Base-by-base conservation (phyloP, 2,888 invertebrate species). In the Eudemis profundana region DNA sequence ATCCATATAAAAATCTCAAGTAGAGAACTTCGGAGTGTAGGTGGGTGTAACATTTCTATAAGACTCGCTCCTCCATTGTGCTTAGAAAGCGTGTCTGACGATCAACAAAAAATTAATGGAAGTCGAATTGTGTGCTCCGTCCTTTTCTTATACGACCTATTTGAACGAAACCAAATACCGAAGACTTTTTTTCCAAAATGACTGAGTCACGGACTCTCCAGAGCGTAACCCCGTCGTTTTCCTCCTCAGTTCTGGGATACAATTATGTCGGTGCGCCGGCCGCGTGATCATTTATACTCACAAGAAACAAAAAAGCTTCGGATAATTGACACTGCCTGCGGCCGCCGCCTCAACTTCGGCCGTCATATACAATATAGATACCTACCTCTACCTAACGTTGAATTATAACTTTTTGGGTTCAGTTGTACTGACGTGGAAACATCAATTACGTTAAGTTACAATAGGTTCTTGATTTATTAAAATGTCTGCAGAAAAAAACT, bases 201-300 rank as follows among this genome's bases (percentile, higher is more conserved):
- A 84, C 84, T 73, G 76, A 84, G 84, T 88, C 87, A 89, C 82
- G 81, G 82, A 81, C 72, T 77, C 81, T 82, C 78, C 82, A 74
- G 81, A 86, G 83, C 87, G 87, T 86, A 87, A 84, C 84, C 79
- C 83, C 79, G 78, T 80, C 84, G 78, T 86, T 88, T 85, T 84
- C 86, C 85, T 83, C 75, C 80, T 81, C 83, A 74, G 74, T 88
- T 89, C 89, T 79, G 84, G 88, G 85, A 90, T 82, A 79, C 86
- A 90, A 91, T 91, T 90, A 90, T 81, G 78, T 77, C 72, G 77
- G 79, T 75, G 72, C 74, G 68, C 72, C 63, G 67, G 70, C 70
- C 72, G 61, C 56, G 69, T 67, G 67, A 61, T 51, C 60, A 85
- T 82, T 84, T 83, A 79, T 82, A 72, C 74, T 62, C 69, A 14